Base-by-base conservation (phyloP, 2,797 vertebrate genomes). In the Phylloscopus collybita region DNA sequence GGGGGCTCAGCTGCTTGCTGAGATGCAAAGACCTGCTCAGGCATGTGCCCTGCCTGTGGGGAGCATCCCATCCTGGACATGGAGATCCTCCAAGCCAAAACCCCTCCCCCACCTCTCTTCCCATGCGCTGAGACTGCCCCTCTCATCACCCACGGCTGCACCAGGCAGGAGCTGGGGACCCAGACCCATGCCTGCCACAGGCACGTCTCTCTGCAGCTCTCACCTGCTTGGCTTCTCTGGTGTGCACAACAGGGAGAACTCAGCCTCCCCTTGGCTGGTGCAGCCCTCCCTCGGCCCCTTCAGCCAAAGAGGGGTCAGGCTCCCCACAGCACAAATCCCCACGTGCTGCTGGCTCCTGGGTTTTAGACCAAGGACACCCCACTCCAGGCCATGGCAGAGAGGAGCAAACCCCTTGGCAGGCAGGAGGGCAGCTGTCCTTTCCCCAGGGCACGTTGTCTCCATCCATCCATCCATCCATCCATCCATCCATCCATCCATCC, bases 11-110 rank as follows among this genome's bases (percentile, higher is more conserved):
- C 21, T 6, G 1, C 65, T 74, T 62, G 36, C 57, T 71, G 65
- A 56, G 60, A 34, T 44, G 47, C 44, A 73, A 45, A 62, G 51
- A 80, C 16, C n/a, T n/a, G 44, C 64, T 36, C 1, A 1, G 56
- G 32, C 14, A 27, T 0, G 2, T 3, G 14, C 27, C 40, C 64
- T 86, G 36, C 27, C 49, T 0, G 0, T 1, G 0, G 45, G 36
- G 32, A 84, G 3, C 53, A 56, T 56, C 73, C 76, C 1, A 1
- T 45, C 30, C 51, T 9, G n/a, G 27, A 11, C 2, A 0, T 3
- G 42, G 69, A 45, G 47, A 23, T 10, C 32, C 34, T 76, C 54
- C 44, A 47, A 25, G n/a, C 27, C 19, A 5, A 86, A 92, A 16
- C 1, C 19, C 27, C 25, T 80, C 80, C 20, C 40, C 8, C 27